Evolutionary conservation across 2,888 invertebrate genomes (phyloP).

Genomic region (Lithophane leautieri): DNA sequence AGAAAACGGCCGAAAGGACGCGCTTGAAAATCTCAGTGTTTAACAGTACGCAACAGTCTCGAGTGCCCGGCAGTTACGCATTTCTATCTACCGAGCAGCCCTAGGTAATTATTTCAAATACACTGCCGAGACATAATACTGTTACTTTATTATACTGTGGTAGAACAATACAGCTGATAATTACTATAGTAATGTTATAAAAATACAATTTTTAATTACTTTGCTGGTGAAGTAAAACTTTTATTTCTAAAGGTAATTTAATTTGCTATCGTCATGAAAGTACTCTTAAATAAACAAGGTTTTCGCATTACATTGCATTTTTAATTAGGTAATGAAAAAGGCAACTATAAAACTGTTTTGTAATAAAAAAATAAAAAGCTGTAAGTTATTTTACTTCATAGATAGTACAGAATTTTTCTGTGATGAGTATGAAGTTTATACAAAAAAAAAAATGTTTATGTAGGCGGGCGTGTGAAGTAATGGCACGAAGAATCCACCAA

Average conservation of each 20-base stretch:
- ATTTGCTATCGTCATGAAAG: conserved; percentile 38
- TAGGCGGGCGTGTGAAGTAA: conserved; percentile 11
- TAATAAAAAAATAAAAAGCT: background rate
- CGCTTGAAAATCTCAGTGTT: too few species aligned
- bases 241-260: conserved; percentile 31
- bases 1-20: too few species aligned
- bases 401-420: background rate
- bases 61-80: too few species aligned
- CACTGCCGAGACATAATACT: too few species aligned
- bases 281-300: conserved; percentile 40
- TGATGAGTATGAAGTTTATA: background rate
- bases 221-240: conserved; percentile 14
- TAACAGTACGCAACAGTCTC: too few species aligned
- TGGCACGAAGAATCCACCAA: conserved; percentile 2
- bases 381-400: background rate
- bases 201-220: conserved; percentile 25
- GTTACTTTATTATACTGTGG: too few species aligned
- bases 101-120: too few species aligned
- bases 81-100: too few species aligned
- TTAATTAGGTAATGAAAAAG: conserved; percentile 40
- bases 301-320: conserved; percentile 36
- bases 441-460: conserved; percentile 1
- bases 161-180: conserved; percentile 28
- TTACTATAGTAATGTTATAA: conserved; percentile 7
- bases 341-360: conserved; percentile 14